Conservation (phyloP, 2,113 vertebrate species). For the Mus spicilegus region DNA sequence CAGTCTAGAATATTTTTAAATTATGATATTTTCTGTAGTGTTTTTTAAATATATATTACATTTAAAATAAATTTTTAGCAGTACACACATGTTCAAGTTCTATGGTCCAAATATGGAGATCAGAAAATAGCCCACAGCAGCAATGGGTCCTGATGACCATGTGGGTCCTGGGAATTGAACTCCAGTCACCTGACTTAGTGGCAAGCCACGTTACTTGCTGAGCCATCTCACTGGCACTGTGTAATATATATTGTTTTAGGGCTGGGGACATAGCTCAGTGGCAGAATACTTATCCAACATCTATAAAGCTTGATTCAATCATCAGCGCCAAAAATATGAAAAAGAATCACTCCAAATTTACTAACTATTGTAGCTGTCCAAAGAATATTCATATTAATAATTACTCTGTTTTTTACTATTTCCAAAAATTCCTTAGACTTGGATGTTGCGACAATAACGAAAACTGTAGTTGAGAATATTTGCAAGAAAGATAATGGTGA, state of each 20-base stretch:
- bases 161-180: background rate
- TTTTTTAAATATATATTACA: background rate
- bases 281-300: background rate
- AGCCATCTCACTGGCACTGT: background rate
- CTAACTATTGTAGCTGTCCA: conserved; percentile 25
- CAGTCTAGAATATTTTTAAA: background rate
- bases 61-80: background rate
- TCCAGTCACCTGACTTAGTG: background rate
- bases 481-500: conserved; percentile 91
- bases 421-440: conserved; percentile 85
- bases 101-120: background rate
- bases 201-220: background rate
- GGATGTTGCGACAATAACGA: conserved; percentile 92
- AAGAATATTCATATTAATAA: conserved; percentile 26
- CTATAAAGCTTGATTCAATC: background rate
- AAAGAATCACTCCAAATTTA: background rate
- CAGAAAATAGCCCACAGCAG: background rate
- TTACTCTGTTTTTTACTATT: conserved; percentile 49
- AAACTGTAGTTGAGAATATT: conserved; percentile 94
- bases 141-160: fast-evolving
- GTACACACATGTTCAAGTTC: background rate
- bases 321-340: background rate
- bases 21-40: conserved; percentile 40
- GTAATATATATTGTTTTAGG: background rate
- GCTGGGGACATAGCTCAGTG: background rate